Base-by-base conservation (phyloP, 2,888 invertebrate genomes). In the Plutella xylostella region DNA sequence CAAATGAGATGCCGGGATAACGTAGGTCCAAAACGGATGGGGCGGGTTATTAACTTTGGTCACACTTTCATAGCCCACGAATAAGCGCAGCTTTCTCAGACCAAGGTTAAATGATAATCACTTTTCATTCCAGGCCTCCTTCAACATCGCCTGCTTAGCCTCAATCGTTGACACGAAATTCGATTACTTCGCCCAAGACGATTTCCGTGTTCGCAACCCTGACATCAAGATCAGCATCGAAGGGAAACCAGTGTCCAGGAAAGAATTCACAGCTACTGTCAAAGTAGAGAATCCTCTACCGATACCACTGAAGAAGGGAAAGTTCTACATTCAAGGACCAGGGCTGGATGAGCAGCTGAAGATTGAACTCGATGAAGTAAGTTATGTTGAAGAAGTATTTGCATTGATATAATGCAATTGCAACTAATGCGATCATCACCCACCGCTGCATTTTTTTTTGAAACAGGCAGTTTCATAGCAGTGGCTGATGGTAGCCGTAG, bases 131-230 rank as follows among this genome's bases (percentile, higher is more conserved):
- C 34, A 75, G 85, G 89, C 91, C 40, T 90, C 93, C 1, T 95
- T 96, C 70, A 93, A 92, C 61, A 90, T 96, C 42, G 89, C 93
- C 3, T 93, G 93, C 54, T 69, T 95, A 45, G 93, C 92, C 0
- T 88, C 88, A 1, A 92, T 96, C 20, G 88, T 89, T 38, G 91
- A 93, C 46, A 94, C 90, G 0, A 89, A 92, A 46, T 95, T 89
- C 65, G 95, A 96, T 60, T 96, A 93, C 67, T 94, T 91, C 62
- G 93, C 93, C 0, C 93, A 94, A 76, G 94, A 95, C 56, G 94
- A 95, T 73, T 96, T 96, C 66, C 86, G 94, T 55, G 92, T 96
- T 4, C 85, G 94, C 21, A 95, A 95, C 60, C 96, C 96, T 0
- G 94, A 95, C 60, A 93, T 96, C 46, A 91, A 91, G 66, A 91